A percentile compares a stretch with the other conserved stretches of the same genome.
Conservation (phyloP, 1,140 invertebrate genomes). For the Onthophagus taurus region DNA sequence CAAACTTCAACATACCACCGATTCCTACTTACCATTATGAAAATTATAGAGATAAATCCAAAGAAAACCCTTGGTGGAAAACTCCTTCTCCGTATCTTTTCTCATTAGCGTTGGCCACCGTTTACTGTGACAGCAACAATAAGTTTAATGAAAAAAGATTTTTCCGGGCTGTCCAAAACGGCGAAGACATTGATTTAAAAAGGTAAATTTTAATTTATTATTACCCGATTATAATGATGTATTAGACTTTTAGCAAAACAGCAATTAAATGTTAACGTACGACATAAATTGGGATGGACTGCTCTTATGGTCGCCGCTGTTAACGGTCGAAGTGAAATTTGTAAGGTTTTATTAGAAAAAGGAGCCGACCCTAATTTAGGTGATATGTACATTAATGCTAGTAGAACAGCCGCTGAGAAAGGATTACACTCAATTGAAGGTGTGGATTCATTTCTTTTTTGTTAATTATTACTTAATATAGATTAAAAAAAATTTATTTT, state of each 20-base stretch:
- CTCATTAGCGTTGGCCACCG: not conserved
- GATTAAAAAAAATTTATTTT: no score
- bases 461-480: not conserved
- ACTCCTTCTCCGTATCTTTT: not conserved
- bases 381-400: constrained; percentile 71
- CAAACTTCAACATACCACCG: no score
- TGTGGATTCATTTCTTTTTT: constrained; percentile 13
- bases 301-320: constrained; percentile 75
- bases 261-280: constrained; percentile 51
- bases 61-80: no score
- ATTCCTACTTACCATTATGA: no score
- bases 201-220: constrained; percentile 38
- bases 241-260: constrained; percentile 24
- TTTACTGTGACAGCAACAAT: constrained; percentile 13
- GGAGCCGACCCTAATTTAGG: constrained; percentile 72
- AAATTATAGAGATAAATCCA: no score
- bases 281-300: constrained; percentile 76
- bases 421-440: constrained; percentile 34
- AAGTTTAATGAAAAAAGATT: constrained; percentile 43
- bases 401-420: constrained; percentile 44
- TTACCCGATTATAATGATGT: constrained; percentile 14
- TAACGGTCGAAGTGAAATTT: constrained; percentile 55
- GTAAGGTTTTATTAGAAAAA: constrained; percentile 57
- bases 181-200: constrained; percentile 49
- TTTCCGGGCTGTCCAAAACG: constrained; percentile 53